Base-by-base conservation (phyloP, 2,888 invertebrate genomes). In the Pollenia angustigena region DNA sequence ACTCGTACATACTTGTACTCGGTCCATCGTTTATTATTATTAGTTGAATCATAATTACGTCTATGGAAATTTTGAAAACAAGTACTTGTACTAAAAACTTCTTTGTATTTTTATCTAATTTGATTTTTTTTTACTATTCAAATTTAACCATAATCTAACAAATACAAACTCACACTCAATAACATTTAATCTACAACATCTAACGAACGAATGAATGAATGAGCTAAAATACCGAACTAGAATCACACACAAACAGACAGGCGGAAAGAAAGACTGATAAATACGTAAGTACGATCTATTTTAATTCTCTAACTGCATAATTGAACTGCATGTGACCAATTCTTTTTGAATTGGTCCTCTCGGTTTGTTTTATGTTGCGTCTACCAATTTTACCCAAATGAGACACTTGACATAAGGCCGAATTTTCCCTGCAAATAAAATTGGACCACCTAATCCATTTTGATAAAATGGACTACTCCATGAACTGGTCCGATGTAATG, bases 81-180 rank as follows among this genome's bases (percentile, higher is more conserved):
- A 72, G 52, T 23, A 79, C 84, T 84, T 84, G 79, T 79, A 68
- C 74, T 68, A 83, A 78, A 78, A 71, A 66, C 66, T 68, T 74
- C 72, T 79, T 72, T 79, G 72, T 79, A 72, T 68, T 84, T 84
- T 79, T 66, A 79, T 79, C 68, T 68, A 84, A 84, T 84, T 74
- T 74, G 79, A 84, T 62, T 54, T 74, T 79, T 68, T 79, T 84
- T 68, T 74, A 46, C 74, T 58, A 64, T 81, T 64, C 56, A 64
- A 81, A 79, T 84, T 60, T 68, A 68, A 66, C 46, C 79, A 68
- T 46, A 72, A 76, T 82, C 69, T 50, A 71, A 71, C 75, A 80
- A 69, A 82, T 60, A 44, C 68, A 32, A 23, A 32, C 32, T 56
- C 74, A 8, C 40, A 72, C 40, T 32, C 58, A 84, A 74, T 52